phyloP scores from a whole-genome alignment of 2,888 invertebrate genomes.

The Plebejus argus region DNA sequence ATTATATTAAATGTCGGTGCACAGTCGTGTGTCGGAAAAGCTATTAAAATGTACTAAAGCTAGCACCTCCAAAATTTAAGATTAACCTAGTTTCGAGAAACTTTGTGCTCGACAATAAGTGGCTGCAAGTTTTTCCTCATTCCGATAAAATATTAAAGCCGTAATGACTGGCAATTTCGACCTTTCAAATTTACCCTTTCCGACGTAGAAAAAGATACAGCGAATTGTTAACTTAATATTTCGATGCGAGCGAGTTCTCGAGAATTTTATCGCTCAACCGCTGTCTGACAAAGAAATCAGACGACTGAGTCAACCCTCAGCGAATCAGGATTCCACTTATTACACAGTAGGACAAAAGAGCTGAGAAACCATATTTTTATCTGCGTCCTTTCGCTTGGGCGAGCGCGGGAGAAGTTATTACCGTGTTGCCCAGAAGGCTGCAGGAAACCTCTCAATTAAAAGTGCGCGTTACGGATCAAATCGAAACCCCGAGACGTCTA shows the following conservation, averaged over 20 bases:
- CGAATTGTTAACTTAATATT: conserved; percentile 38
- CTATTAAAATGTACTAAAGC: neutral
- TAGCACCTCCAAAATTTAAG: neutral
- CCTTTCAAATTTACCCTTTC: conserved; percentile 9
- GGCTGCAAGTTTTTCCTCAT: neutral
- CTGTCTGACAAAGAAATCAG: conserved; percentile 38
- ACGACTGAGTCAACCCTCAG: conserved; percentile 57
- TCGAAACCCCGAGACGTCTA: neutral
- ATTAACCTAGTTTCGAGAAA: neutral
- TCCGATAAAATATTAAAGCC: conserved; percentile 4
- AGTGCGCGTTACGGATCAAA: neutral
- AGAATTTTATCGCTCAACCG: conserved; percentile 22
- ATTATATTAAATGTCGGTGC: too few relatives aligned
- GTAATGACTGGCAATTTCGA: neutral
- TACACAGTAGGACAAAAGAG: conserved; percentile 61
- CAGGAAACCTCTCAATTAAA: conserved; percentile 45
- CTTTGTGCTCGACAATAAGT: neutral
- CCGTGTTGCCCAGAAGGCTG: conserved; percentile 57
- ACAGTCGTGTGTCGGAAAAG: neutral
- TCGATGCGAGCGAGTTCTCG: conserved; percentile 9
- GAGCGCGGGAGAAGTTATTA: conserved; percentile 66
- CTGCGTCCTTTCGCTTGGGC: conserved; percentile 67
- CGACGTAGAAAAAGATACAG: neutral
- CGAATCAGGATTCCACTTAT: conserved; percentile 48
- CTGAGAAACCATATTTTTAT: conserved; percentile 66